A percentile compares a stretch with the other conserved stretches of the same genome.
phyloP scores from a whole-genome alignment of 1,140 invertebrate genomes.

The Pectinophora gossypiella region DNA sequence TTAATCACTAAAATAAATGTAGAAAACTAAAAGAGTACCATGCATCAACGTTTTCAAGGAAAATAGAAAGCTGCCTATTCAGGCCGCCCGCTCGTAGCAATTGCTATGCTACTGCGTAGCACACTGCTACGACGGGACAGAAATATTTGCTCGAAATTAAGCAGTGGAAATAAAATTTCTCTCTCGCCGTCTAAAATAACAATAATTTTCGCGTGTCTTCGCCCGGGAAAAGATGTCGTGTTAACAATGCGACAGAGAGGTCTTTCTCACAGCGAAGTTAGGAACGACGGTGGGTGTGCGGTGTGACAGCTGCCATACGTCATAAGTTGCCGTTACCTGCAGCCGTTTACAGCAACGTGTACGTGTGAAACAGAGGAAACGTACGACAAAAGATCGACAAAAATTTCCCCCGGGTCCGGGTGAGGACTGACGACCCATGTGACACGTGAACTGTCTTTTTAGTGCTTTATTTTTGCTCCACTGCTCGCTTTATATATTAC shows the following conservation, averaged over 20 bases:
- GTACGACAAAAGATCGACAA: slow-evolving; percentile 26
- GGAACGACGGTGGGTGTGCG: not conserved
- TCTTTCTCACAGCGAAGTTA: too few relatives aligned
- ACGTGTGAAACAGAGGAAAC: too few relatives aligned
- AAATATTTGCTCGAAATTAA: not conserved
- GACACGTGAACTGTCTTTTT: not conserved
- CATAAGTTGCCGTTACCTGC: too few relatives aligned
- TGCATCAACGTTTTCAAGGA: too few relatives aligned
- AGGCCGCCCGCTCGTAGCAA: not conserved
- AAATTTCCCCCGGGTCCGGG: slow-evolving; percentile 23
- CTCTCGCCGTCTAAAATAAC: not conserved
- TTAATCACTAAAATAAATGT: too few relatives aligned
- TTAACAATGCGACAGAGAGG: not conserved
- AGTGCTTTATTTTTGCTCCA: not conserved
- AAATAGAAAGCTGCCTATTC: not conserved
- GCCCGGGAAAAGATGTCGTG: not conserved
- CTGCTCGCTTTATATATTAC: not conserved
- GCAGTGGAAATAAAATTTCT: not conserved
- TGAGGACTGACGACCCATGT: slow-evolving; percentile 6
- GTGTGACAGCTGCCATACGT: too few relatives aligned
- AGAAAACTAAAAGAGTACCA: too few relatives aligned
- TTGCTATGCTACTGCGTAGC: not conserved
- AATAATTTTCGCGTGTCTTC: not conserved
- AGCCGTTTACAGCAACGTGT: too few relatives aligned
- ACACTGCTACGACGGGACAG: not conserved